Base-by-base conservation (phyloP, 1,140 invertebrate species). In the Ceratosolen fusciceps region DNA sequence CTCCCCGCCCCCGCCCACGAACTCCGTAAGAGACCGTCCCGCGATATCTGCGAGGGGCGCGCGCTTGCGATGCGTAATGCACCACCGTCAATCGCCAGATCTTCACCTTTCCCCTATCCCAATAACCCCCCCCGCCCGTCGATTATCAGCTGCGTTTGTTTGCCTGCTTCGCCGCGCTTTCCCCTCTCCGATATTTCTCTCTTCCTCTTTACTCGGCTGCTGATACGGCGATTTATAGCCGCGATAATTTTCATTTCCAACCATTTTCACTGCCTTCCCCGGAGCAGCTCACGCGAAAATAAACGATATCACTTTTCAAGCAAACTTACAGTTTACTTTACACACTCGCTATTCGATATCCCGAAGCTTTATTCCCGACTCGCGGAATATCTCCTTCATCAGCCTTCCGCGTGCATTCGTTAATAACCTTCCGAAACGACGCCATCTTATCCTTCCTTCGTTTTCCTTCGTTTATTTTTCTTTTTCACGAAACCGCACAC, bases 141-240 rank as follows among this genome's bases (percentile, higher is more conserved):
- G 47, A 43, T 16, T 47, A 39, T 68, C 67, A 47, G 37, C 67
- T 24, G 67, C n/a, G 37, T 47, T 68, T 68, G 24, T 39, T 39
- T 39, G 34, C 21, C 19, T 34, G 62, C 62, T 31, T n/a, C 8
- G 10, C n/a, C 1, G 2, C 1, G 31, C 16, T 4, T 19, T 0
- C 37, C 24, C 12, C 34, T 34, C 26, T 67, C 19, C 37, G n/a
- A 8, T 65, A 31, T 31, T 24, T 37, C 29, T 9, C 58, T 31
- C 1, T 60, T 31, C 58, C 12, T 29, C 16, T 37, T 37, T 65
- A 37, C 37, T 65, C 37, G 37, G 34, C 37, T 65, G 60, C 37
- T 65, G 60, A 37, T 65, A 65, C 31, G 8, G 60, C 60, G 60
- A 65, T 65, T 65, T 65, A 37, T 65, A n/a, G 60, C 4, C 16